A percentile compares a stretch with the other conserved stretches of the same genome.
Conservation (phyloP, 2,797 vertebrate genomes). For the Pseudochromis fuscus region DNA sequence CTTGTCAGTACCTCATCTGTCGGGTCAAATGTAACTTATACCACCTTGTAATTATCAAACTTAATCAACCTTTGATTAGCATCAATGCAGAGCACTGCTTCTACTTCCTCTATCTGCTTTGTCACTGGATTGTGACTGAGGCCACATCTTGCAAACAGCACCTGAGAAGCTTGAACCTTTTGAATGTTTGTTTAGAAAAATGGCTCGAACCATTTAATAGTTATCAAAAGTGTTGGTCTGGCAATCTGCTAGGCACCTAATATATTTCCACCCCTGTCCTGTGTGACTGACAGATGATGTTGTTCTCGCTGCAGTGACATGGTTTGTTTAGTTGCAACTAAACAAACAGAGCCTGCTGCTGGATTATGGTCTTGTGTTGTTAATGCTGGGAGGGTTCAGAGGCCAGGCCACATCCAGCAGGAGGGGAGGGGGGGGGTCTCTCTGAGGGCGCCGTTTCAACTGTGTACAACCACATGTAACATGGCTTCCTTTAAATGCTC, state of each 20-base stretch:
- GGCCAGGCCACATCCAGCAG: conserved; percentile 22
- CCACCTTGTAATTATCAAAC: not conserved
- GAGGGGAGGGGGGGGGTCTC: conserved; percentile 22
- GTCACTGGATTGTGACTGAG: no score
- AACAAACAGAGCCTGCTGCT: conserved; percentile 48
- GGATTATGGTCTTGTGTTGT: conserved; percentile 54
- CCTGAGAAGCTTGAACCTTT: not conserved
- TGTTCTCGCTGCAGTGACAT: conserved; percentile 23
- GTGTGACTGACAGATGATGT: not conserved
- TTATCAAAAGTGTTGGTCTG: not conserved
- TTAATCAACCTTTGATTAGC: not conserved
- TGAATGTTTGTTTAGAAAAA: not conserved
- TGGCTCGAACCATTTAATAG: not conserved
- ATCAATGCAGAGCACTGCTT: not conserved
- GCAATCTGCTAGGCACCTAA: not conserved
- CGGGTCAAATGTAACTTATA: no score
- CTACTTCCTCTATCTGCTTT: not conserved
- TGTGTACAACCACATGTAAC: conserved; percentile 5
- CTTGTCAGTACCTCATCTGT: no score
- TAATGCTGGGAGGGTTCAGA: conserved; percentile 51
- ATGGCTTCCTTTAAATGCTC: conserved; percentile 30
- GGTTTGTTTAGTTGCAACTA: conserved; percentile 42
- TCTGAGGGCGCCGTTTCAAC: conserved; percentile 14
- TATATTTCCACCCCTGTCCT: not conserved
- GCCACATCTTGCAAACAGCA: not conserved